Conservation (phyloP, 1,140 invertebrate species). For the Bombus confusus region DNA sequence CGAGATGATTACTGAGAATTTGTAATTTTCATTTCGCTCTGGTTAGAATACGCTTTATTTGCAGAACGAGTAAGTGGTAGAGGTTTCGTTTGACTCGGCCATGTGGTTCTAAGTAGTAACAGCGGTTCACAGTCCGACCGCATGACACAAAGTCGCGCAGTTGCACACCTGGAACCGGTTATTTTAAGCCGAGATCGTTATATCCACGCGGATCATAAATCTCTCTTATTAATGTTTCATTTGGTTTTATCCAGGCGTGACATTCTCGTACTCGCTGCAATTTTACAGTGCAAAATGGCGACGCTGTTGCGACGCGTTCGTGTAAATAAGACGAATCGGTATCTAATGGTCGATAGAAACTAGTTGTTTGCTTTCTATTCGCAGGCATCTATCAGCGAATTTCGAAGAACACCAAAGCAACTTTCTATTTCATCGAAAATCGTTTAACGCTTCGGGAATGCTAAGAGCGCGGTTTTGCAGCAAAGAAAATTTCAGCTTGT, state of each 20-base stretch:
- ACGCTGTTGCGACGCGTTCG: neutral
- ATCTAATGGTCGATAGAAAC: neutral
- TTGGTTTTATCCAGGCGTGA: neutral
- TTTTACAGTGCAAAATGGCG: neutral
- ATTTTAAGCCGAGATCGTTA: constrained; percentile 26
- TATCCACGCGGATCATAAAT: constrained; percentile 12
- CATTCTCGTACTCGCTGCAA: neutral
- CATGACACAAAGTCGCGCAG: neutral
- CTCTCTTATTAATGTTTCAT: constrained; percentile 8
- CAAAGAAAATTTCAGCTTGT: neutral
- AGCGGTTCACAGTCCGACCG: constrained; percentile 20
- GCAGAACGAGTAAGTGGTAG: neutral
- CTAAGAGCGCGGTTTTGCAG: neutral
- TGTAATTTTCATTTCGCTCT: neutral
- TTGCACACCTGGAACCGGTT: constrained; percentile 17
- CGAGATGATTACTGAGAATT: neutral
- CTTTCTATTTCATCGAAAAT: no score
- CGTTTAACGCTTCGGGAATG: no score
- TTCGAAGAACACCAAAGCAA: no score
- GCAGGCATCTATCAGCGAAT: neutral
- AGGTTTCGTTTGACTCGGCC: constrained; percentile 1
- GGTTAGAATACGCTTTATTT: neutral
- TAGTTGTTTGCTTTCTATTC: no score
- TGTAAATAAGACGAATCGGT: neutral
- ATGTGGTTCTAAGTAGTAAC: constrained; percentile 17